phyloP scores from a whole-genome alignment of 1,140 invertebrate genomes.

The Drosophila cardini region DNA sequence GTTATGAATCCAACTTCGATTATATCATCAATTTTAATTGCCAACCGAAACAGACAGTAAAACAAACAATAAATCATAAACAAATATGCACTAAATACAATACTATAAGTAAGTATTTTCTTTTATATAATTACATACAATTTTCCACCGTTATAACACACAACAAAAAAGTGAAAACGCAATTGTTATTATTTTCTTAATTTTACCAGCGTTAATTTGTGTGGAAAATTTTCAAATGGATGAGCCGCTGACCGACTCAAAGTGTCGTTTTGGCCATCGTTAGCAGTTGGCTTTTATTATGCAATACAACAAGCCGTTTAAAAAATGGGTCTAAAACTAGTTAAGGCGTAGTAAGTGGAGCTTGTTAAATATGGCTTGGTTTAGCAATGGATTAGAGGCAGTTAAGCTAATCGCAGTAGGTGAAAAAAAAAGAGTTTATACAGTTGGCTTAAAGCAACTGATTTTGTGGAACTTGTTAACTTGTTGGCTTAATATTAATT shows the following conservation, averaged over 20 bases:
- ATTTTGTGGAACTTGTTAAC: neutral
- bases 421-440: neutral
- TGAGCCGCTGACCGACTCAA: conserved; percentile 52
- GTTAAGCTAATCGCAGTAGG: neutral
- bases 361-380: neutral
- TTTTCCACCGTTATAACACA: conserved; percentile 38
- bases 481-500: too few species aligned
- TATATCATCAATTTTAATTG: conserved; percentile 53
- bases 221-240: conserved; percentile 39
- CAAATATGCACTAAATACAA: conserved; percentile 16
- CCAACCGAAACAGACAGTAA: conserved; percentile 20
- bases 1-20: conserved; percentile 11
- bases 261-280: conserved; percentile 34
- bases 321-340: conserved; percentile 38
- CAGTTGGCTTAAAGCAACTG: neutral
- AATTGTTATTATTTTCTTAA: conserved; percentile 1
- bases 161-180: conserved; percentile 28
- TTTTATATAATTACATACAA: conserved; percentile 18
- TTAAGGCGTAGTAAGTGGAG: conserved; percentile 13
- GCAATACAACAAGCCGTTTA: conserved; percentile 13
- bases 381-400: neutral
- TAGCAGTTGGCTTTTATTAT: conserved; percentile 5
- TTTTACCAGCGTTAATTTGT: conserved; percentile 35
- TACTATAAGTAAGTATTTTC: conserved; percentile 9
- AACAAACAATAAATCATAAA: conserved; percentile 30